Conservation (phyloP, 2,888 invertebrate species). For the Hypomecis atomaria region DNA sequence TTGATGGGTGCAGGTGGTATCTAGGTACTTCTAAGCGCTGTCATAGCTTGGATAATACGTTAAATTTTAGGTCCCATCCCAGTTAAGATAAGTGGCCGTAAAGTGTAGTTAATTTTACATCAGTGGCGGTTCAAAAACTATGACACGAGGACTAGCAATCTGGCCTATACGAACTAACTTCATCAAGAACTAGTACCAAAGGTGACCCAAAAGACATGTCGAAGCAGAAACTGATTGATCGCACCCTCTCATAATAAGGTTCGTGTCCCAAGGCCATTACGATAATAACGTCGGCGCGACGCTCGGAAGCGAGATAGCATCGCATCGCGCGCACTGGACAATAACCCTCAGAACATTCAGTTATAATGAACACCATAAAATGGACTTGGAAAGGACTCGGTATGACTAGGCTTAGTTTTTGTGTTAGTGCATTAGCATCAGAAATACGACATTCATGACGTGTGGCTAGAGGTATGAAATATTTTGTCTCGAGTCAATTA, state of each 20-base stretch:
- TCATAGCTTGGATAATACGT: too few relatives aligned
- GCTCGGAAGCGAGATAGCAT: slow-evolving; percentile 78
- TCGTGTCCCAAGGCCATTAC: slow-evolving; percentile 79
- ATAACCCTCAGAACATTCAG: slow-evolving; percentile 77
- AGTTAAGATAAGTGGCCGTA: too few relatives aligned
- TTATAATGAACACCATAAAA: slow-evolving; percentile 76
- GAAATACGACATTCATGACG: not conserved
- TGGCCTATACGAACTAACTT: slow-evolving; percentile 5
- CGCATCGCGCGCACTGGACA: slow-evolving; percentile 80
- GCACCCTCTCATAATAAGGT: slow-evolving; percentile 68
- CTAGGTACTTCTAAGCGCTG: too few relatives aligned
- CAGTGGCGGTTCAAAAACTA: too few relatives aligned
- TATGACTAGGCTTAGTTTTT: slow-evolving; percentile 55
- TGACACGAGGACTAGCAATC: too few relatives aligned
- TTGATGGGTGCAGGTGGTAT: too few relatives aligned
- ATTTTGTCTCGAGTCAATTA: too few relatives aligned
- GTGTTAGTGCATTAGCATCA: not conserved
- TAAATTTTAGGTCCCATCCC: too few relatives aligned
- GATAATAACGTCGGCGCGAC: slow-evolving; percentile 78
- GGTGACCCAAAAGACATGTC: slow-evolving; percentile 55
- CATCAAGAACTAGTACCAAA: slow-evolving; percentile 15
- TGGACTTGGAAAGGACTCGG: slow-evolving; percentile 55
- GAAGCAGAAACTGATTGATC: slow-evolving; percentile 73
- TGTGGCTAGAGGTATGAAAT: not conserved
- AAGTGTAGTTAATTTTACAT: too few relatives aligned